Evolutionary conservation across 2,888 invertebrate species (phyloP).

Genomic region (Pammene fasciana): DNA sequence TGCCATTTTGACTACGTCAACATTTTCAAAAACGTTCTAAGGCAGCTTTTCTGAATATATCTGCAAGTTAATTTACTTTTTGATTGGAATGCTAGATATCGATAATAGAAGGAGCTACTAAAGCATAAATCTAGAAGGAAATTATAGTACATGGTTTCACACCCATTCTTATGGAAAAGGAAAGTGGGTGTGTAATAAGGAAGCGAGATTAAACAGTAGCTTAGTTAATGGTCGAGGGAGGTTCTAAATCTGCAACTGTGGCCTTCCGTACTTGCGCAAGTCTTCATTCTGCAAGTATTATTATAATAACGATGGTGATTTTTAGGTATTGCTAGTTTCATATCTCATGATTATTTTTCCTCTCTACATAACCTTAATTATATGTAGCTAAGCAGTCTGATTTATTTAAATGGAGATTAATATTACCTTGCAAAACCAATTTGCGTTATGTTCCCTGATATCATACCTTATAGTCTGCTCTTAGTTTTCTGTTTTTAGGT

Average conservation of each 20-base stretch:
- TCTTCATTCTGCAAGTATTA: slow-evolving; percentile 12
- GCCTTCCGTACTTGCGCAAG: slow-evolving; percentile 44
- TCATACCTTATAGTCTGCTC: not conserved
- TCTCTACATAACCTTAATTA: too few species aligned
- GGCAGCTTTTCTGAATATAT: not conserved
- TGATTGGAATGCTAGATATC: slow-evolving; percentile 44
- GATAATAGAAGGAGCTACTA: slow-evolving; percentile 49
- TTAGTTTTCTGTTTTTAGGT: not conserved
- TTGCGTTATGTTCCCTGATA: too few species aligned
- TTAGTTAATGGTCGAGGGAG: slow-evolving; percentile 51
- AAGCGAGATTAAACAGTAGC: slow-evolving; percentile 60
- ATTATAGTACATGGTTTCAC: slow-evolving; percentile 51
- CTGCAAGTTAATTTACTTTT: slow-evolving; percentile 21
- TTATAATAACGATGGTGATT: slow-evolving; percentile 14
- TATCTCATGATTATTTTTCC: too few species aligned
- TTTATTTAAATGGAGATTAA: too few species aligned
- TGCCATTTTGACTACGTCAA: too few species aligned
- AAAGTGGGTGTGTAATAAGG: slow-evolving; percentile 64
- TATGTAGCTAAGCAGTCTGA: too few species aligned
- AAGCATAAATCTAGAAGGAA: slow-evolving; percentile 51
- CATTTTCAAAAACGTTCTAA: not conserved
- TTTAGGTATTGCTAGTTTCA: not conserved
- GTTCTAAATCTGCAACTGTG: slow-evolving; percentile 52
- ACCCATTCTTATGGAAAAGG: slow-evolving; percentile 55
- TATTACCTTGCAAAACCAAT: too few species aligned